Evolutionary conservation across 2,113 vertebrate genomes (phyloP), one percentile per base, ranked within the genome.

Genomic region (Thunnus thynnus): DNA sequence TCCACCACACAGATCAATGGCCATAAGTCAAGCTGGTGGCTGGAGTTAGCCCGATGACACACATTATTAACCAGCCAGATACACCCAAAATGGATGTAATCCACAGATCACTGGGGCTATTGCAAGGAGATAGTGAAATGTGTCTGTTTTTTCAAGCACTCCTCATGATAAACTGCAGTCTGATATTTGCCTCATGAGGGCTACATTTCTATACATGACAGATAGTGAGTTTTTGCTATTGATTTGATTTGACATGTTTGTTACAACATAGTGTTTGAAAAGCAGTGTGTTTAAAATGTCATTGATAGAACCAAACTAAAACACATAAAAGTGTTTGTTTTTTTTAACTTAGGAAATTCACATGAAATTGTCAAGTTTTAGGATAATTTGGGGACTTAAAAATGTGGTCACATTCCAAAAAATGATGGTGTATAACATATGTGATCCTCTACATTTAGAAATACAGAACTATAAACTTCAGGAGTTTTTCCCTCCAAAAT

Each of bases 21-120:
- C 72, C 63, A 86, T 91, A 91, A 91, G 86, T 92, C 78, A 82
- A 60, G 80, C 79, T 78, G 89, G 73, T 87, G 86, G 85, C 82
- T 83, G 84, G 82, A 85, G 78, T 85, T 87, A 76, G 63, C 67
- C 84, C 85, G 87, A n/a, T 87, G 89, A 84, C 84, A 91, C 85
- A 91, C 72, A 56, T 88, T 83, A 82, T 83, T 80, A 78, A 74
- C 63, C 68, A 80, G 64, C 46, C 71, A 75, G 58, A 83, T 72
- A 63, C 57, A 74, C 51, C 54, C 57, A 22, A 66, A 84, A 80
- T 54, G 22, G 72, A 85, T 85, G 74, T 80, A 68, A 70, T 51
- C 41, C 73, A 70, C 80, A 65, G 60, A 70, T 69, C 58, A 70
- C 3, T 12, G 2, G 5, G 17, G 18, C 32, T 30, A 3, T 52